Evolutionary conservation across 2,113 vertebrate genomes (phyloP), one percentile per base, ranked within the genome.

Genomic region (Romanogobio albipinnatus): DNA sequence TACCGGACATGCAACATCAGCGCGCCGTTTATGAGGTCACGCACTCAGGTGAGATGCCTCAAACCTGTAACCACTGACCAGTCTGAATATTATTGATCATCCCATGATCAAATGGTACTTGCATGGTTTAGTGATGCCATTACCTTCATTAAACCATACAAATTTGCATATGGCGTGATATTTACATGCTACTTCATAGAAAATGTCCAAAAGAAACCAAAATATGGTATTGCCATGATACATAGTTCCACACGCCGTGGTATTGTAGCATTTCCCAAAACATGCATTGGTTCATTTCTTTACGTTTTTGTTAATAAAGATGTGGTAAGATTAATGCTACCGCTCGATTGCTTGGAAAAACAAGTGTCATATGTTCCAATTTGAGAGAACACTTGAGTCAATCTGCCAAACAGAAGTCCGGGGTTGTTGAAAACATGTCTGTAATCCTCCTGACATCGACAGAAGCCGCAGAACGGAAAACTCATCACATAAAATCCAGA

Each of bases 1-100:
- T 92, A 90, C 88, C 95, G 92, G 86, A 89, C 91, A 82, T 99
- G 98, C 90, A 98, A 97, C 0, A 92, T 99, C 91, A 98, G 96
- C 87, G 95, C 96, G 75, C 97, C 97, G 0, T 98, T 99, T 89
- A 95, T 99, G 94, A 94, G 94, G 56, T 95, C 96, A n/a, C 93
- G 93, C 87, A 93, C 96, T 78, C 97, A 97, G 97, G 98, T 99
- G 58, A 87, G 76, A 49, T 1, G 1, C 36, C 17, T 68, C 6
- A 19, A 2, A 68, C 29, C 29, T 36, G 29, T 15, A 13, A 62
- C 10, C 4, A 14, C 61, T 26, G 61, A 29, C 24, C 14, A 5
- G 24, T 19, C 15, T 70, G 17, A 70, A 39, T 5, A 39, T 10
- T 5, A 15, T 2, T 64, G 33, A 70, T 39, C 64, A 36, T 29